Percentiles rank a stretch among this genome's conserved stretches.
Conservation (phyloP, 2,113 vertebrate genomes). For the Psilopogon haemacephalus region DNA sequence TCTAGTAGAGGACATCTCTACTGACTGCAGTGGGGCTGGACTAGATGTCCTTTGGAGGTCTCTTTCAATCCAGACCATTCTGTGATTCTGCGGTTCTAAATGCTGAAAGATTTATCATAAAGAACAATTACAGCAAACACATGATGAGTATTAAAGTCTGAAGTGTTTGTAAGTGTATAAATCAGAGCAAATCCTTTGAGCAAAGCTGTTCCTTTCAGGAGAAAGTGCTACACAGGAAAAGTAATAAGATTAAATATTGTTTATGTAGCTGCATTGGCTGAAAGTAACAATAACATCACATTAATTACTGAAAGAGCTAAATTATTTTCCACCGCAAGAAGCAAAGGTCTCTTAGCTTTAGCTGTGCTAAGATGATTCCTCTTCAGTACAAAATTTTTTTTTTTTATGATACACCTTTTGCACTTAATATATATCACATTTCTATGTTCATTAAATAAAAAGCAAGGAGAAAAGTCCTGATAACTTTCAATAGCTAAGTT, state of each 20-base stretch:
- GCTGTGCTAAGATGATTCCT: not conserved
- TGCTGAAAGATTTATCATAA: not conserved
- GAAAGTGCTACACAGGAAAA: not conserved
- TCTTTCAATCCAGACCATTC: too few species aligned
- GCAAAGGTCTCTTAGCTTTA: not conserved
- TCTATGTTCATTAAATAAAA: not conserved
- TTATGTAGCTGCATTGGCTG: constrained; percentile 3
- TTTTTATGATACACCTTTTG: not conserved
- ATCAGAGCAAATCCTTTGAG: not conserved
- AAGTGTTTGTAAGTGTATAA: not conserved
- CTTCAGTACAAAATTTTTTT: not conserved
- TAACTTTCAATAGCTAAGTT: not conserved
- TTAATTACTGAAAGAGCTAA: not conserved
- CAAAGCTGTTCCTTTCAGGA: not conserved
- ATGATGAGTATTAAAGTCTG: not conserved
- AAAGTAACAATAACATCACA: constrained; percentile 14
- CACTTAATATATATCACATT: not conserved
- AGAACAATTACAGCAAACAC: not conserved
- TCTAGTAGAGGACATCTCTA: too few species aligned
- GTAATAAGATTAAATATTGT: not conserved
- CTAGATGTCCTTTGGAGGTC: too few species aligned
- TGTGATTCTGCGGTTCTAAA: not conserved
- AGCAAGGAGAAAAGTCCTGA: not conserved
- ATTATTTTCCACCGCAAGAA: not conserved
- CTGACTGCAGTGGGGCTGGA: too few species aligned